Conservation (phyloP, 2,797 vertebrate genomes). For the Lophotriccus pileatus region DNA sequence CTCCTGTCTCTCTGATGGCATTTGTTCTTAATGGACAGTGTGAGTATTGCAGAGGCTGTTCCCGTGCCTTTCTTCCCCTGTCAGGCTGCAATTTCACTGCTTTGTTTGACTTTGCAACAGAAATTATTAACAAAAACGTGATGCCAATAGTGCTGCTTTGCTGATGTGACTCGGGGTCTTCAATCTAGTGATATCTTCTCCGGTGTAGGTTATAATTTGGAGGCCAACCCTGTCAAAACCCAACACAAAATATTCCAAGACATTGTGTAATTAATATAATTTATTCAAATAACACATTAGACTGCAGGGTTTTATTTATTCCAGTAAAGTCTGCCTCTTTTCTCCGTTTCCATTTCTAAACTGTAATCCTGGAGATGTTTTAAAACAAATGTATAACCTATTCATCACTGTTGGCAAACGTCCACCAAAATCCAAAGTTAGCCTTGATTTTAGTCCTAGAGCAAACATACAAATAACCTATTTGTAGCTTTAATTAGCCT, state of each 20-base stretch:
- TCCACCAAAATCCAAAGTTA: not conserved
- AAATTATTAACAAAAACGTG: not conserved
- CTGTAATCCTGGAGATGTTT: not conserved
- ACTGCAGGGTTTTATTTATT: not conserved
- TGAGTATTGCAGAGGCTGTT: not conserved
- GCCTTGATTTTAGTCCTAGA: not conserved
- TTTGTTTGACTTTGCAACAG: not conserved
- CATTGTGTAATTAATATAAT: not conserved
- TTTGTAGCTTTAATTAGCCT: not conserved
- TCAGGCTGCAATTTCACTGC: not conserved
- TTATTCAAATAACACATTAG: not conserved
- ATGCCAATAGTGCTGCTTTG: not conserved
- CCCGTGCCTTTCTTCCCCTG: not conserved
- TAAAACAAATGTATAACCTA: not conserved
- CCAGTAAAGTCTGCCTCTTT: not conserved
- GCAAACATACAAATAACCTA: not conserved
- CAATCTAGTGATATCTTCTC: not conserved
- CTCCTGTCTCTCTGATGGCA: not conserved
- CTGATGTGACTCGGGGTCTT: not conserved
- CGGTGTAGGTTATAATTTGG: not conserved
- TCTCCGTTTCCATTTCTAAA: not conserved
- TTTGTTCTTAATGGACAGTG: not conserved
- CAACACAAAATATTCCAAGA: not conserved
- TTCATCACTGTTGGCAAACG: not conserved
- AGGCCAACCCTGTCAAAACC: not conserved